Percentiles rank a stretch among this genome's conserved stretches.
These are phyloP conservation scores for Muntiacus muntjak DNA, from an alignment of 2,113 vertebrate species.

Conservation along the genomic window DNA sequence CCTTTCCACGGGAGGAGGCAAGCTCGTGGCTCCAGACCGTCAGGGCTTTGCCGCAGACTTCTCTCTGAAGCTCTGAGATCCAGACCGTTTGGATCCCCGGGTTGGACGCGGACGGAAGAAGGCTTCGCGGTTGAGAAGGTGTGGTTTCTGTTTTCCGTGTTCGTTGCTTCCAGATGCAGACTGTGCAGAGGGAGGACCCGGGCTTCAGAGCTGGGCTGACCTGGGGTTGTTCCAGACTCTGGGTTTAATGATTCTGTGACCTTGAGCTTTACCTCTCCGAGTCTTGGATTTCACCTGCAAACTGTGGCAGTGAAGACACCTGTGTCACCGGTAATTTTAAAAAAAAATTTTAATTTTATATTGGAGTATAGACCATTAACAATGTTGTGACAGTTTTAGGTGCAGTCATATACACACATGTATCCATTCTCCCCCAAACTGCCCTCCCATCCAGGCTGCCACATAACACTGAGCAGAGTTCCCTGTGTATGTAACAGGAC, in stretches of 20 bases:
- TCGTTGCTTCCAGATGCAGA: rapidly evolving
- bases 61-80: rapidly evolving
- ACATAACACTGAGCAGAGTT: neutral
- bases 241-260: neutral
- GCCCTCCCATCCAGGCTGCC: neutral
- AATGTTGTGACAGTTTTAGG: neutral
- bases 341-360: neutral
- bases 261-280: neutral
- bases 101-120: rapidly evolving
- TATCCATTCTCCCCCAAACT: neutral
- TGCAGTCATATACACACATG: neutral
- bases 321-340: rapidly evolving
- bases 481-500: neutral
- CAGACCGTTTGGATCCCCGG: rapidly evolving
- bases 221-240: neutral
- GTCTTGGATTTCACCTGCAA: neutral
- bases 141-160: neutral
- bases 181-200: rapidly evolving
- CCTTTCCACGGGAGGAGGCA: neutral
- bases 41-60: neutral
- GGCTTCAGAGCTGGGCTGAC: rapidly evolving
- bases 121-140: rapidly evolving
- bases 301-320: rapidly evolving
- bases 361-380: neutral
- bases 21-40: rapidly evolving